These are phyloP conservation scores for Globia sparganii DNA, from an alignment of 2,888 invertebrate species.

Conservation along the genomic window DNA sequence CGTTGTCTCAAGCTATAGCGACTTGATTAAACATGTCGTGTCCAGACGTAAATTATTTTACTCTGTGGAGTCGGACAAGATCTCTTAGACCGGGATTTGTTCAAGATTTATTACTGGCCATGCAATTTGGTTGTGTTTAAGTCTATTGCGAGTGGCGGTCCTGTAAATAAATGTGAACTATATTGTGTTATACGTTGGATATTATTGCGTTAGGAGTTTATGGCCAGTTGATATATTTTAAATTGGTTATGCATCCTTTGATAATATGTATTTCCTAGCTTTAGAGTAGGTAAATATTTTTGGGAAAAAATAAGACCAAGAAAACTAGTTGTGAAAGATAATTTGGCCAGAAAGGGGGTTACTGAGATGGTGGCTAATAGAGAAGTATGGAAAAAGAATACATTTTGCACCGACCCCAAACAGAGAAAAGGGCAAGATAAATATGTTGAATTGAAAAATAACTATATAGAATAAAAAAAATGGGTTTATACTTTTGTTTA, in stretches of 20 bases:
- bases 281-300: too few species aligned
- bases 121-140: slow-evolving; percentile 64
- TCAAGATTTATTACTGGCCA: slow-evolving; percentile 70
- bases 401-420: background rate
- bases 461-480: background rate
- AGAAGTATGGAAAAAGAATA: too few species aligned
- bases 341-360: too few species aligned
- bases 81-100: slow-evolving; percentile 71
- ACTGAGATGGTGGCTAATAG: too few species aligned
- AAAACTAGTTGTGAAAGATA: too few species aligned
- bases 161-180: slow-evolving; percentile 33
- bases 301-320: background rate
- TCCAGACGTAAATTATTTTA: slow-evolving; percentile 71
- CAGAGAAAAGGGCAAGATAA: background rate
- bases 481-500: too few species aligned
- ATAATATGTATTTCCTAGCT: background rate
- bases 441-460: too few species aligned
- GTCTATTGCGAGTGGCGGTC: slow-evolving; percentile 44
- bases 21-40: slow-evolving; percentile 54
- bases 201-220: background rate
- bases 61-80: slow-evolving; percentile 65
- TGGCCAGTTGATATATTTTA: background rate
- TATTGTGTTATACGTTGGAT: slow-evolving; percentile 2
- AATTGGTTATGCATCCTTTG: background rate
- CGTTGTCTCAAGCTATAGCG: slow-evolving; percentile 18